These are phyloP conservation scores for Drosophila buzzatii DNA, from an alignment of 2,888 invertebrate genomes.

Conservation along the genomic window DNA sequence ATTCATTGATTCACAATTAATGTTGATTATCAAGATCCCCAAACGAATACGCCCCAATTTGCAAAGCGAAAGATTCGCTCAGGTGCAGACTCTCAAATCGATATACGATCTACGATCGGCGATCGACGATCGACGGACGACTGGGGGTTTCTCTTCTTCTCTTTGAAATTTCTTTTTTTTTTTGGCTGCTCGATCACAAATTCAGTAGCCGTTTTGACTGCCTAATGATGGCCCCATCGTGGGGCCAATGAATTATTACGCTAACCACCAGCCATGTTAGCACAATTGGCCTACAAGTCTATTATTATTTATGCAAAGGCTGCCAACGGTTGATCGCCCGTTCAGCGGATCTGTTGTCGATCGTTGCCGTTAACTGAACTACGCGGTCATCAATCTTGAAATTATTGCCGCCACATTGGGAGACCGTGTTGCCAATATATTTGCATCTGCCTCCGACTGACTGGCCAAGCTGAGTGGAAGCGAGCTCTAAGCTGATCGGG, in stretches of 20 bases:
- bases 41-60: constrained; percentile 78
- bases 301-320: constrained; percentile 76
- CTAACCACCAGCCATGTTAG: constrained; percentile 79
- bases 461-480: constrained; percentile 20
- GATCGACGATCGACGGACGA: constrained; percentile 19
- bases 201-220: constrained; percentile 79
- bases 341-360: constrained; percentile 57
- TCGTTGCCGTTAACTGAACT: constrained; percentile 73
- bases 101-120: constrained; percentile 36
- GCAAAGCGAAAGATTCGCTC: constrained; percentile 65
- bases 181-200: constrained; percentile 65
- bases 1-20: constrained; percentile 81
- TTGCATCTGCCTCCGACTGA: constrained; percentile 52
- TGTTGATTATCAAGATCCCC: constrained; percentile 75
- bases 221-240: constrained; percentile 72
- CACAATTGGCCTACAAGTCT: constrained; percentile 80
- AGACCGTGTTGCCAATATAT: constrained; percentile 54
- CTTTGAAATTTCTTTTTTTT: constrained; percentile 15
- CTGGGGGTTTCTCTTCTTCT: not conserved
- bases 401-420: constrained; percentile 73
- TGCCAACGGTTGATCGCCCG: constrained; percentile 49
- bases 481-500: constrained; percentile 27
- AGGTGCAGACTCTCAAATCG: constrained; percentile 54
- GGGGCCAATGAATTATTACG: constrained; percentile 73
- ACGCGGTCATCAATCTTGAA: constrained; percentile 77